Base-by-base conservation (phyloP, 2,888 invertebrate genomes). In the Drosophila seclusa region DNA sequence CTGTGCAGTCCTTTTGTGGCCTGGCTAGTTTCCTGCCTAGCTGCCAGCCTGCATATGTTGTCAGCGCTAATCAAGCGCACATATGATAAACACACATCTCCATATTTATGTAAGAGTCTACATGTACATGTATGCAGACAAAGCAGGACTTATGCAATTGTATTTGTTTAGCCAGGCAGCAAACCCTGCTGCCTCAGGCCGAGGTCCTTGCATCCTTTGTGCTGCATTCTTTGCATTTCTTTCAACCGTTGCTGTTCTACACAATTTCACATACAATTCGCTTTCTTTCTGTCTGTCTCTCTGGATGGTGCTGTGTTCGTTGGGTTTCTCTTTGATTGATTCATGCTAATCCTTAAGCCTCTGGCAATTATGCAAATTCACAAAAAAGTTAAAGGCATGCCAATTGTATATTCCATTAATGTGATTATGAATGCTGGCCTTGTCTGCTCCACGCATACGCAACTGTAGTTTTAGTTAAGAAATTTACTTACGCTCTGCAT, bases 1-100 rank as follows among this genome's bases (percentile, higher is more conserved):
- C 80, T 81, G 72, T 73, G 83, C 76, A 84, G 83, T 87, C 83
- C 88, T 87, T 83, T 87, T 83, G 86, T 73, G 82, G 85, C 73
- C 71, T 57, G 77, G 49, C 77, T 70, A 70, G 77, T 77, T 78
- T 77, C 69, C 78, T 77, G 78, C 58, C 76, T 71, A 49, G 59
- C 24, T 21, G 59, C 57, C 57, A 53, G 73, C 90, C 90, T 87
- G 88, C 87, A 87, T 89, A 80, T 90, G 76, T 89, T 90, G 90
- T 88, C 91, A 90, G 81, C 90, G 90, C 88, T 90, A 87, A 87
- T 91, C 90, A 87, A 90, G 91, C 91, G 91, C 86, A 89, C 87
- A 86, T 81, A 90, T 90, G 89, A 87, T 90, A 90, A 86, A 81
- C 68, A 82, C 90, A 87, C 88, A 84, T 29, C 62, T 74, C 59